Conservation (phyloP, 1,140 invertebrate species). For the Magallana angulata region DNA sequence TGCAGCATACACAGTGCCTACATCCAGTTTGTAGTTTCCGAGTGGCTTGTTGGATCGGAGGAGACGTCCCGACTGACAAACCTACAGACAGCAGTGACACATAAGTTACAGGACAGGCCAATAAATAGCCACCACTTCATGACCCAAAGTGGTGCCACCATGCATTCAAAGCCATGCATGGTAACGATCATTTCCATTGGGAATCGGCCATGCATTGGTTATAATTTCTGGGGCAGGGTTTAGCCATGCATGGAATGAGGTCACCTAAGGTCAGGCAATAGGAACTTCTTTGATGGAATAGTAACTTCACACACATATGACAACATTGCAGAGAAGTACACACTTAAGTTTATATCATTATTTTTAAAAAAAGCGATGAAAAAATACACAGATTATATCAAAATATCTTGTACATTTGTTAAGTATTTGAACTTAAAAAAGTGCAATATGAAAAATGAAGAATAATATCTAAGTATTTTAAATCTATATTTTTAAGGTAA, state of each 20-base stretch:
- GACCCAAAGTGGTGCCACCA: not conserved
- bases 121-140: not conserved
- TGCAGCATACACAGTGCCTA: conserved; percentile 91
- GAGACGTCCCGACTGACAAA: conserved; percentile 78
- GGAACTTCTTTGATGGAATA: not conserved
- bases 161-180: not conserved
- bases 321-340: conserved; percentile 9
- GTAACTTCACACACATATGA: not conserved
- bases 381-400: too few species aligned
- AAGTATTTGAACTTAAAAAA: too few species aligned
- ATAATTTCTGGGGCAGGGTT: not conserved
- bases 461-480: too few species aligned
- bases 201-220: not conserved
- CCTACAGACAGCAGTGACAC: conserved; percentile 57
- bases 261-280: not conserved
- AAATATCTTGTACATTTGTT: too few species aligned
- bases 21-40: conserved; percentile 92
- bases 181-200: not conserved
- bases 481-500: too few species aligned
- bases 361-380: too few species aligned
- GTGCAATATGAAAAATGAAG: too few species aligned
- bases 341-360: not conserved
- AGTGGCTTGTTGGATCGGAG: conserved; percentile 89
- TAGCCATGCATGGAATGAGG: not conserved
- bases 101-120: not conserved